Evolutionary conservation across 1,140 invertebrate species (phyloP), one percentile per base, ranked within the genome.

Genomic region (Metaphire vulgaris): DNA sequence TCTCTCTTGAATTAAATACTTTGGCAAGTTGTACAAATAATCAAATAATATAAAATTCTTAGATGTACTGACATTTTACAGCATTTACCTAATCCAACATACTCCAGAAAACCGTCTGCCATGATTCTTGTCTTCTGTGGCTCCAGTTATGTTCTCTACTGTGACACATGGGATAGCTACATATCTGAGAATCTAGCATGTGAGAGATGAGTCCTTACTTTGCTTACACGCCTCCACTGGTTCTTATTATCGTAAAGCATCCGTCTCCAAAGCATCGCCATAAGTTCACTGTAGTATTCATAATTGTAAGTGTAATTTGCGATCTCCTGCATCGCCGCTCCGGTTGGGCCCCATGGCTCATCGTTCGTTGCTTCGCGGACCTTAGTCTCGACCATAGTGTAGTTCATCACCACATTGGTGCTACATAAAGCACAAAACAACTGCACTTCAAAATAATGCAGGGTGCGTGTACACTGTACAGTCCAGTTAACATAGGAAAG

Each of bases 371-470:
- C 96, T 87, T 98, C 95, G 32, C 95, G 89, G 2, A 98, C 96
- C 89, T 97, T 97, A 16, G 93, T 92, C 85, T 98, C 96, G 29
- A 95, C 92, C 87, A 98, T 96, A 34, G 96, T 98, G 85, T 97
- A 98, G 87, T 98, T 98, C 95, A 98, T 97, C 31, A 98, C 95
- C 79, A 97, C 94, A 89, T 98, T 97, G 80, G 96, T 97, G 79
- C 95, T 97, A 28, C 2, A 2, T 14, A 26, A 69, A 69, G 28
- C 41, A 56, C 6, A 56, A 56, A 12, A 12, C 41, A 56, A 21
- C 6, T 21, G 41, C 41, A 56, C 21, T 56, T 56, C 21, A 12
- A 56, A 56, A 6, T 6, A 6, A 56, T 56, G 41, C 41, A 56
- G 21, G 41, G 41, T 56, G 6, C n/a, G n/a, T n/a, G n/a, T n/a